Evolutionary conservation across 2,113 vertebrate genomes (phyloP).

Genomic region (Murina feae): DNA sequence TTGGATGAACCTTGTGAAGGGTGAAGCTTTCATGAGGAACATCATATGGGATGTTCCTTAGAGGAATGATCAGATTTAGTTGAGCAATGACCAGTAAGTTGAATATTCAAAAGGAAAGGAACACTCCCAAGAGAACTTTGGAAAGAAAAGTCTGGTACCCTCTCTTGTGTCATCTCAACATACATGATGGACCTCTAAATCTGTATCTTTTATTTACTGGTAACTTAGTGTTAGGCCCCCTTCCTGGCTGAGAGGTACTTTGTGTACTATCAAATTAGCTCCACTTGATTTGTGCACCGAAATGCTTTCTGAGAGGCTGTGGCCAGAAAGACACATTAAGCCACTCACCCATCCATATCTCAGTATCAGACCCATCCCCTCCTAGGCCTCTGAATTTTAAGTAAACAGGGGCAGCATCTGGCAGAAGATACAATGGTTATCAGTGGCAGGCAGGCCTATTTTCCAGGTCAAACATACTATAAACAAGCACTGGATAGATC

Average conservation of each 20-base stretch:
- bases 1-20: neutral
- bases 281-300: neutral
- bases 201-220: neutral
- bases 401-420: neutral
- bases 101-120: neutral
- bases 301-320: neutral
- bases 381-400: neutral
- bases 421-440: neutral
- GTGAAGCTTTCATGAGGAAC: neutral
- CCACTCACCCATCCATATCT: neutral
- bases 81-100: neutral
- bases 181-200: neutral
- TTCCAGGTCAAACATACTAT: fast-evolving
- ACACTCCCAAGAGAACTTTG: neutral
- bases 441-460: neutral
- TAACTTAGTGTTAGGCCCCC: neutral
- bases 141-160: neutral
- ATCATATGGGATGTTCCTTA: neutral
- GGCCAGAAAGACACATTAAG: neutral
- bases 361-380: neutral
- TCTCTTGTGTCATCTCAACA: neutral
- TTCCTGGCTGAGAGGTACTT: neutral
- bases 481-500: neutral
- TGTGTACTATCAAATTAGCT: neutral
- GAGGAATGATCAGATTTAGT: neutral